Evolutionary conservation across 1,140 invertebrate genomes (phyloP).

Genomic region (Brachionus calyciflorus): DNA sequence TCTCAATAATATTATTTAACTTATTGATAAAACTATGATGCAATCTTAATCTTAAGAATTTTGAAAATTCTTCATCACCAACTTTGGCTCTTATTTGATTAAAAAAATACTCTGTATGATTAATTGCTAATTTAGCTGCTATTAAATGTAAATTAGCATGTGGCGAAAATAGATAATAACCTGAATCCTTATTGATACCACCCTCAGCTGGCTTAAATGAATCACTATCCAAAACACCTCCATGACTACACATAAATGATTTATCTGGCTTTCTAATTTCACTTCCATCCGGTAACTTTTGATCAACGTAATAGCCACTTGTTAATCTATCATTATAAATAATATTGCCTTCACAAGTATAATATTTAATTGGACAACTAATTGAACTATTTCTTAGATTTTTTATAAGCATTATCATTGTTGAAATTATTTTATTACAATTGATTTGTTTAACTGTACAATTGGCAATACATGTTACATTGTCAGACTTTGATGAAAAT

Average conservation of each 20-base stretch:
- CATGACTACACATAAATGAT: slow-evolving; percentile 19
- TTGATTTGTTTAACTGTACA: not conserved
- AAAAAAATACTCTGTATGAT: slow-evolving; percentile 45
- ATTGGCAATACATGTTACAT: not conserved
- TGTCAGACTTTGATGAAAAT: slow-evolving; percentile 3
- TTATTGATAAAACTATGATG: not conserved
- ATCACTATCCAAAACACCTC: slow-evolving; percentile 11
- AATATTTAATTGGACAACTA: slow-evolving; percentile 41
- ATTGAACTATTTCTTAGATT: not conserved
- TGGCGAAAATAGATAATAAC: slow-evolving; percentile 11
- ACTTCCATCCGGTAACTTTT: not conserved
- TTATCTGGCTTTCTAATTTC: slow-evolving; percentile 4
- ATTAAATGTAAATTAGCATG: not conserved
- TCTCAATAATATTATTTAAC: no score
- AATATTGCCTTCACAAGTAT: slow-evolving; percentile 19
- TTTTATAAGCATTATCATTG: not conserved
- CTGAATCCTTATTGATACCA: slow-evolving; percentile 41
- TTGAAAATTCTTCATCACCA: slow-evolving; percentile 26
- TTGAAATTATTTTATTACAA: not conserved
- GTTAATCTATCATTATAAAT: not conserved
- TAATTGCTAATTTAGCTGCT: slow-evolving; percentile 29
- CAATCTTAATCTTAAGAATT: not conserved
- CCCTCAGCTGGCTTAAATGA: not conserved
- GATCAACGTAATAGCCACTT: slow-evolving; percentile 18
- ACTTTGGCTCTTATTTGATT: slow-evolving; percentile 5